These are phyloP conservation scores for Dysdera silvatica DNA, from an alignment of 1,140 invertebrate species.

Conservation along the genomic window DNA sequence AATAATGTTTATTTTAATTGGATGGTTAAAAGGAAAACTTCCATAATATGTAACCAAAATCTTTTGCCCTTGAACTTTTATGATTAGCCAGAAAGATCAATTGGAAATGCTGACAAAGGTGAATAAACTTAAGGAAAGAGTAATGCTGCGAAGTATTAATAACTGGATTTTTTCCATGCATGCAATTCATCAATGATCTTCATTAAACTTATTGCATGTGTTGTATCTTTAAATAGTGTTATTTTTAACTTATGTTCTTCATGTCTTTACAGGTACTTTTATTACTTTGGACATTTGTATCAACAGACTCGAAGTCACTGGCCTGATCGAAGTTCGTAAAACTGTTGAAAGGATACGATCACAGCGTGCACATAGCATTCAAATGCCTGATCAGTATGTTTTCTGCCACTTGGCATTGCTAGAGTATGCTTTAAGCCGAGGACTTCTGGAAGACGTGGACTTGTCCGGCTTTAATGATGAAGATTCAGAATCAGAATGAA, in stretches of 20 bases:
- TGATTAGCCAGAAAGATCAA: too few relatives aligned
- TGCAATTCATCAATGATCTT: too few relatives aligned
- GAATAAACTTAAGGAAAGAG: too few relatives aligned
- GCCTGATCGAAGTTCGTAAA: conserved; percentile 78
- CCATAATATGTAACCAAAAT: too few relatives aligned
- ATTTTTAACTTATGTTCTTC: neutral
- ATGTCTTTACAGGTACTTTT: conserved; percentile 74
- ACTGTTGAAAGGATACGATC: conserved; percentile 86
- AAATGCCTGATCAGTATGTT: conserved; percentile 98
- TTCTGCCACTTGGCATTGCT: conserved; percentile 94
- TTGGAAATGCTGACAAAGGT: too few relatives aligned
- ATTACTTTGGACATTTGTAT: conserved; percentile 94
- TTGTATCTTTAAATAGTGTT: neutral
- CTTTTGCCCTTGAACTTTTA: too few relatives aligned
- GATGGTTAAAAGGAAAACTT: too few relatives aligned
- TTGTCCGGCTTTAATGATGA: conserved; percentile 39
- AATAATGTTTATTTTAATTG: too few relatives aligned
- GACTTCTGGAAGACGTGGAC: conserved; percentile 39
- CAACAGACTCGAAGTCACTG: conserved; percentile 75
- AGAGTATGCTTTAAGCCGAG: conserved; percentile 63
- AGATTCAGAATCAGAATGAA: conserved; percentile 30
- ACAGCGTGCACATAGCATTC: conserved; percentile 91
- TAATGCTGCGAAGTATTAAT: too few relatives aligned
- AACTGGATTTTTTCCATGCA: too few relatives aligned
- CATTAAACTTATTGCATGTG: neutral